Evolutionary conservation across 2,888 invertebrate genomes (phyloP), one percentile per base, ranked within the genome.

Genomic region (Pinctada fucata): DNA sequence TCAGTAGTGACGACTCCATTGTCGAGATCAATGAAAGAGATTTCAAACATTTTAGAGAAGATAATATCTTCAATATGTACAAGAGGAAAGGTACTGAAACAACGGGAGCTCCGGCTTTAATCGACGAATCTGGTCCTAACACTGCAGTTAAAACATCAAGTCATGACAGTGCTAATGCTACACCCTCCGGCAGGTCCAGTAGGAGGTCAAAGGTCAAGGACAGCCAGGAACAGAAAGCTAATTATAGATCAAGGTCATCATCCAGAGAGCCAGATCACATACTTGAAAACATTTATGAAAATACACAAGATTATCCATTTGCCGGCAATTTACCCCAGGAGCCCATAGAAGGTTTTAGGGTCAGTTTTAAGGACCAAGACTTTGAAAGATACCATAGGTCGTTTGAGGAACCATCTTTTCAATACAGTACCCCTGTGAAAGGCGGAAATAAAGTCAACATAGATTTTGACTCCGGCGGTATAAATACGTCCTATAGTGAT

Each of bases 21-120:
- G 58, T 58, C 1, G 58, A 58, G 58, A 58, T 58, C 58, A 58
- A 58, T 13, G 58, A 58, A 58, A 58, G 13, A 58, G 58, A 58
- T 13, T 58, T 58, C 58, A 58, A 58, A 58, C 58, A 58, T 58
- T 58, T 58, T 13, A 58, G 58, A 58, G 58, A 58, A 58, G 58
- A 58, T 58, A 6, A 58, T 13, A 58, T 58, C 13, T 58, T 10
- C 13, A 13, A 58, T 58, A 58, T 58, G 58, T 58, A 58, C 58
- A 58, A 58, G 6, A 58, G 13, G 58, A 10, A 10, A 58, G 58
- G 58, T 58, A 58, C 58, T 58, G 8, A 58, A 6, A 58, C 58
- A 58, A 6, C 6, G 6, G 6, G 8, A 6, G 6, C 58, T 58
- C 58, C 1, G 6, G 58, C 58, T 58, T 6, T 58, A 58, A 6